A percentile compares a stretch with the other conserved stretches of the same genome.
Evolutionary conservation across 2,888 invertebrate species (phyloP).

Genomic region (Nomada lathburiana): DNA sequence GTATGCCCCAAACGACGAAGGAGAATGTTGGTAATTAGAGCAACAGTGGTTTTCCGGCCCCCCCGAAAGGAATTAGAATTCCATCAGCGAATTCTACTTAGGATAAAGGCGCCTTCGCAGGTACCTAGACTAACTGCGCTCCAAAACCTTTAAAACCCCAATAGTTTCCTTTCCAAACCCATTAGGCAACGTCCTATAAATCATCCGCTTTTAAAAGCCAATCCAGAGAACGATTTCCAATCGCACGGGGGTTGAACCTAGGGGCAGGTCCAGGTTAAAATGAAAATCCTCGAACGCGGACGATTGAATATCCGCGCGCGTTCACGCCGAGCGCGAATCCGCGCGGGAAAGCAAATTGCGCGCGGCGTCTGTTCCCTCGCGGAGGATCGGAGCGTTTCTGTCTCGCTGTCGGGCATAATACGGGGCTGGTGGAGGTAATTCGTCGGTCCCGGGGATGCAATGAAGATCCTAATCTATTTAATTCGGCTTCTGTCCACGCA

Average conservation of each 20-base stretch:
- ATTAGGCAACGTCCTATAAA: too few relatives aligned
- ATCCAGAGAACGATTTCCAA: background rate
- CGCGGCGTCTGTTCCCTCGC: constrained; percentile 4
- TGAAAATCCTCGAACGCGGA: background rate
- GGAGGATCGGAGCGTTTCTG: constrained; percentile 9
- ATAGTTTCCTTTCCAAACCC: too few relatives aligned
- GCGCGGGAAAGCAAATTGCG: constrained; percentile 39
- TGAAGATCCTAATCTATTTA: constrained; percentile 55
- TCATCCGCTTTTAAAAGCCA: too few relatives aligned
- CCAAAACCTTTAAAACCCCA: too few relatives aligned
- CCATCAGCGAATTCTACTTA: too few relatives aligned
- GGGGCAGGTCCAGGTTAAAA: background rate
- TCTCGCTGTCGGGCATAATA: constrained; percentile 30
- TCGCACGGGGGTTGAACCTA: background rate
- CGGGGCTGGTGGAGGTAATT: constrained; percentile 27
- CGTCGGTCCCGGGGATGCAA: constrained; percentile 31
- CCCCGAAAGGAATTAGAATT: background rate
- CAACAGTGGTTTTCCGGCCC: background rate
- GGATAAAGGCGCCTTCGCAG: too few relatives aligned
- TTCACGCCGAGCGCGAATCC: constrained; percentile 22
- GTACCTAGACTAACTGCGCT: too few relatives aligned
- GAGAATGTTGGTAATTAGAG: background rate
- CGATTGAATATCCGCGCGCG: background rate
- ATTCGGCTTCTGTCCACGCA: constrained; percentile 49
- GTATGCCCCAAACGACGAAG: background rate